Evolutionary conservation across 1,140 invertebrate genomes (phyloP).

Genomic region (Augochlora pura): DNA sequence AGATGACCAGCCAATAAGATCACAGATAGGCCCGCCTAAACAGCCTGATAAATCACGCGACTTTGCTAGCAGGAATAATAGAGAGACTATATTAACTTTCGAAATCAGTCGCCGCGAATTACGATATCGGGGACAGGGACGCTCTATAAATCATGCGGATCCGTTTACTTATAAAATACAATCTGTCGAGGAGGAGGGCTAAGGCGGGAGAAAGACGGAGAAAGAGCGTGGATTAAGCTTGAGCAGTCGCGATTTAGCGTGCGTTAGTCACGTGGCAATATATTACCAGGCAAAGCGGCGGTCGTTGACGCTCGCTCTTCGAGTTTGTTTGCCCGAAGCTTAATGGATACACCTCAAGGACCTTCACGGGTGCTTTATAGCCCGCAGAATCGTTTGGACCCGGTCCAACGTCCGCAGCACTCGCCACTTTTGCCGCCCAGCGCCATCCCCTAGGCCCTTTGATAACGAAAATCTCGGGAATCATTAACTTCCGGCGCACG

Average conservation of each 20-base stretch:
- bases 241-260: slow-evolving; percentile 55
- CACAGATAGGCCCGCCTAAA: background rate
- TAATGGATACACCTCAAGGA: slow-evolving; percentile 68
- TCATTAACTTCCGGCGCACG: slow-evolving; percentile 29
- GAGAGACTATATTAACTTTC: slow-evolving; percentile 2
- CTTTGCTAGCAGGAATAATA: background rate
- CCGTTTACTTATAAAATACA: slow-evolving; percentile 68
- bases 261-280: slow-evolving; percentile 61
- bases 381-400: slow-evolving; percentile 59
- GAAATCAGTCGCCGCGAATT: slow-evolving; percentile 2
- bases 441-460: slow-evolving; percentile 23
- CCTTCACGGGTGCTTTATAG: slow-evolving; percentile 59
- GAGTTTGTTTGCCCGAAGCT: slow-evolving; percentile 64
- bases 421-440: slow-evolving; percentile 49
- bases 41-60: background rate
- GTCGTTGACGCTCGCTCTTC: slow-evolving; percentile 62
- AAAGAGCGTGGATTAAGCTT: slow-evolving; percentile 30
- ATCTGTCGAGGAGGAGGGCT: slow-evolving; percentile 46
- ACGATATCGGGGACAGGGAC: slow-evolving; percentile 2
- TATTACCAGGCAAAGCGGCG: slow-evolving; percentile 60
- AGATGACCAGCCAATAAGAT: background rate
- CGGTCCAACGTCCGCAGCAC: slow-evolving; percentile 56
- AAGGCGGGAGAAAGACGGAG: background rate
- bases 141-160: slow-evolving; percentile 30
- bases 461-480: slow-evolving; percentile 36